These are phyloP conservation scores for Thoracochromis brauschi DNA, from an alignment of 2,113 vertebrate genomes.

Conservation along the genomic window DNA sequence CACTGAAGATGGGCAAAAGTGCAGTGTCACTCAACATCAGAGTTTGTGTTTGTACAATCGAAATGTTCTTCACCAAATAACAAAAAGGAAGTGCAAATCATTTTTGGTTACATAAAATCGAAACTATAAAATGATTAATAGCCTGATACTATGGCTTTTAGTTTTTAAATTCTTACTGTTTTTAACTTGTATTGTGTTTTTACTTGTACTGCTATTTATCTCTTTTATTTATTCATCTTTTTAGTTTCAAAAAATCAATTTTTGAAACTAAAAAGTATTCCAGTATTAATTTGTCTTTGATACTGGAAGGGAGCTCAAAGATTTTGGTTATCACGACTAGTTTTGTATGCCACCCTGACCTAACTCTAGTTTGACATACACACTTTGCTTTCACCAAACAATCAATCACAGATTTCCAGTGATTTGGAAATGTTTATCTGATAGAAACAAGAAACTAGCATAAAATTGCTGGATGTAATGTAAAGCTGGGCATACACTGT, in stretches of 20 bases:
- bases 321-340: background rate
- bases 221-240: background rate
- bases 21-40: background rate
- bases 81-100: background rate
- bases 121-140: background rate
- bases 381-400: background rate
- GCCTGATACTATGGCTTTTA: background rate
- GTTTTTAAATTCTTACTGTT: background rate
- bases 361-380: background rate
- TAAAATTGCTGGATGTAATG: background rate
- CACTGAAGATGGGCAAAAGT: background rate
- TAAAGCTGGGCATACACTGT: background rate
- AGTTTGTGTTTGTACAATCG: background rate
- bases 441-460: background rate
- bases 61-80: background rate
- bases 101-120: background rate
- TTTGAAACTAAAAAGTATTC: too few relatives aligned
- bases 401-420: background rate
- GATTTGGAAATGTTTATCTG: background rate
- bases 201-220: background rate
- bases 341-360: background rate
- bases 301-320: background rate
- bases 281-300: background rate
- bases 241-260: background rate
- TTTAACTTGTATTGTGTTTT: background rate